Evolutionary conservation across 2,113 vertebrate genomes (phyloP).

Genomic region (Ceyx cyanopectus): DNA sequence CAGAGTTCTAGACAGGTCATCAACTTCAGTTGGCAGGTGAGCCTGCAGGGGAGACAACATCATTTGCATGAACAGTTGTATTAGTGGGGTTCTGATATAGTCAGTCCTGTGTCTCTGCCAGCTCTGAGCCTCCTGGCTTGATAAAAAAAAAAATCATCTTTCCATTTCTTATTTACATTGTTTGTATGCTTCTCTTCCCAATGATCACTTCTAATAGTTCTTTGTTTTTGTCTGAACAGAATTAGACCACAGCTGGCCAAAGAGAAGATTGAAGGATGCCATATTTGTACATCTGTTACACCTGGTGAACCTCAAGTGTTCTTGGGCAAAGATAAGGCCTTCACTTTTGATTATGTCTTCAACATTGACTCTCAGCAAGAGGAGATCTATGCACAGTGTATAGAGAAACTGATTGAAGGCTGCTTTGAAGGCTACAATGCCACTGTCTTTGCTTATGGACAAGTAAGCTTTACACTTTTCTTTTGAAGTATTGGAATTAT

Average conservation of each 20-base stretch:
- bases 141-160: background rate
- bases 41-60: background rate
- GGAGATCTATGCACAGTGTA: constrained; percentile 88
- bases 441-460: constrained; percentile 97
- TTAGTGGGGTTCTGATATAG: background rate
- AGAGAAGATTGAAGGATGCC: constrained; percentile 98
- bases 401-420: constrained; percentile 94
- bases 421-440: constrained; percentile 98
- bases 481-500: background rate
- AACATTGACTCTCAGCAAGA: constrained; percentile 93
- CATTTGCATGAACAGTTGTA: background rate
- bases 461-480: constrained; percentile 77
- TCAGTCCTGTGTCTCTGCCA: background rate
- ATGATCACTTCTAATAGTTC: background rate
- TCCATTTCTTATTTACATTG: background rate
- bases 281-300: constrained; percentile 95
- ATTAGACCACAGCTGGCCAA: constrained; percentile 96
- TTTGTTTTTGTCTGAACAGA: constrained; percentile 74
- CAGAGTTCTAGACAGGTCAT: background rate
- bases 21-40: background rate
- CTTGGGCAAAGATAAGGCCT: constrained; percentile 97
- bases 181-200: background rate
- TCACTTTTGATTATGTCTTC: constrained; percentile 95
- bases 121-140: background rate
- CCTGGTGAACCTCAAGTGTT: constrained; percentile 95